phyloP scores from a whole-genome alignment of 2,888 invertebrate genomes.

The Hirtodrosophila duncani region DNA sequence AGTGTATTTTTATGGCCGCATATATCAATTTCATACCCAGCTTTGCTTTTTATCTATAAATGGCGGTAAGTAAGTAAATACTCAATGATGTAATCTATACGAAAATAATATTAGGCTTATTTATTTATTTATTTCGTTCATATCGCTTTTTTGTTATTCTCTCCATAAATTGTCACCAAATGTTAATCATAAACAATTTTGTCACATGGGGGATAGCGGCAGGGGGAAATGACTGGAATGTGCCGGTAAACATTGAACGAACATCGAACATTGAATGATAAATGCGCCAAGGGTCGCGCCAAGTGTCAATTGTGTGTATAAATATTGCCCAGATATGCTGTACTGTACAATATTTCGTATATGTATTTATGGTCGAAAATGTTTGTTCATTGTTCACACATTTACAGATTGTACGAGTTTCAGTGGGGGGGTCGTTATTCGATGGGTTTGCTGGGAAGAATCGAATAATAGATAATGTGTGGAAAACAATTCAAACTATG shows the following conservation, averaged over 20 bases:
- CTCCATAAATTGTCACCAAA: conserved; percentile 46
- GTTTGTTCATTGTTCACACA: conserved; percentile 23
- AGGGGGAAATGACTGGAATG: conserved; percentile 3
- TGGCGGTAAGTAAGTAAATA: conserved; percentile 27
- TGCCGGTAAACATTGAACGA: conserved; percentile 1
- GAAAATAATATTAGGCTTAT: conserved; percentile 26
- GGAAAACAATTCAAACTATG: too few species aligned
- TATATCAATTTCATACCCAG: too few species aligned
- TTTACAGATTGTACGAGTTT: conserved; percentile 16
- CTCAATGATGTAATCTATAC: conserved; percentile 17
- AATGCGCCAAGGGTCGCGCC: conserved; percentile 55
- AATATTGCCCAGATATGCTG: conserved; percentile 53
- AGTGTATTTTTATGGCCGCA: background rate
- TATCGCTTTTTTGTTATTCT: conserved; percentile 6
- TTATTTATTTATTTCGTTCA: conserved; percentile 29
- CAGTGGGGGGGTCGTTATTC: background rate
- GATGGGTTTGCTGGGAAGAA: conserved; percentile 1
- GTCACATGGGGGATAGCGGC: conserved; percentile 22
- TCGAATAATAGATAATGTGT: too few species aligned
- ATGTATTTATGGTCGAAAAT: conserved; percentile 32
- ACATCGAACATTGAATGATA: conserved; percentile 40
- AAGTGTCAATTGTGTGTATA: conserved; percentile 58
- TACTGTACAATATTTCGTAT: too few species aligned
- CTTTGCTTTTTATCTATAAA: conserved; percentile 22
- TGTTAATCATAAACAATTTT: conserved; percentile 57